Evolutionary conservation across 2,113 vertebrate genomes (phyloP), one percentile per base, ranked within the genome.

Genomic region (Muscicapa adusta): DNA sequence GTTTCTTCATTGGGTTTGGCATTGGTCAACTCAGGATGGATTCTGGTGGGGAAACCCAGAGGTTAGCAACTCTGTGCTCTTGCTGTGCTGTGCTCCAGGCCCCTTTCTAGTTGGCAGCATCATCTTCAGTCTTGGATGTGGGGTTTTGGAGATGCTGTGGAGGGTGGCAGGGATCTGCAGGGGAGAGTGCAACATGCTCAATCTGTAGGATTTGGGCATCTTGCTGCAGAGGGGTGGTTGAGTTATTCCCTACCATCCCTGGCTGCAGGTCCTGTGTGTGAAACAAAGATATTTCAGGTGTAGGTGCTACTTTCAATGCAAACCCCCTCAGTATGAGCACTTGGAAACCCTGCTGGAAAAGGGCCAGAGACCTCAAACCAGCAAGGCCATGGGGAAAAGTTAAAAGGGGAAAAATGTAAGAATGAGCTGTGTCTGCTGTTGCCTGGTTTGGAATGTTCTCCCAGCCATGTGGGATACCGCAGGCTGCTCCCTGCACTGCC

Each of bases 381-480:
- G 24, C 0, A 0, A 63, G 15, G 10, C 29, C 28, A 3, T 1
- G 12, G 76, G 62, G 36, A 70, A 47, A 62, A 74, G 15, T 45
- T 71, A 54, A 68, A 68, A 15, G 8, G 23, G 8, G 10, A 12
- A 14, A 71, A 20, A 62, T 8, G 5, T 53, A 22, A 77, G 60
- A 70, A 42, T 0, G 3, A 79, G 28, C 20, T 58, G 33, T 75
- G 10, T 51, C 51, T 81, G 61, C 51, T 74, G 58, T 77, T 38
- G 31, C 24, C 38, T 48, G 57, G 10, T 60, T 47, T 68, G 53
- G 66, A 76, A 25, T 53, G 51, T 57, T 72, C 48, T 90, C 26
- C 18, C 36, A 31, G 17, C 33, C 34, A 2, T 15, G 18, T 0
- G 1, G 56, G 36, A 40, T 57, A 31, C 50, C 0, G 0, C 71